A percentile compares a stretch with the other conserved stretches of the same genome.
These are phyloP conservation scores for Eulemur macaco DNA, from an alignment of 2,113 vertebrate genomes.

Conservation along the genomic window DNA sequence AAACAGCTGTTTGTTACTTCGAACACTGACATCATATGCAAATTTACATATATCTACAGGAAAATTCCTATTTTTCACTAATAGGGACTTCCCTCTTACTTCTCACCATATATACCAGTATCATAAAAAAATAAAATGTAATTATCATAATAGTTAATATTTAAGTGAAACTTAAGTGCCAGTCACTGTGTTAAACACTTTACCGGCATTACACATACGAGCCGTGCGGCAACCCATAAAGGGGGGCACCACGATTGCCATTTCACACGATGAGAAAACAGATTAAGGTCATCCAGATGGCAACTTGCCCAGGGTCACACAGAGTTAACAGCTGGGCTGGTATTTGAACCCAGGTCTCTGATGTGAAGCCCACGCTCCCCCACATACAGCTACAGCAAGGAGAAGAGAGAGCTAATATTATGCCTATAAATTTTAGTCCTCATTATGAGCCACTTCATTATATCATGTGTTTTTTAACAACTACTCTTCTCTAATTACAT, in stretches of 20 bases:
- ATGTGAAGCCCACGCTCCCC: background rate
- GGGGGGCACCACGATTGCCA: background rate
- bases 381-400: background rate
- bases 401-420: background rate
- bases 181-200: background rate
- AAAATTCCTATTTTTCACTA: background rate
- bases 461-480: background rate
- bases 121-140: background rate
- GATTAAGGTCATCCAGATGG: background rate
- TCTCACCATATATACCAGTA: background rate
- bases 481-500: background rate
- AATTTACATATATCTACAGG: background rate
- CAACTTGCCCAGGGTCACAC: too few relatives aligned
- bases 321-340: background rate
- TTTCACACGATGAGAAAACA: background rate
- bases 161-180: background rate
- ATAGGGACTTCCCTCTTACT: background rate
- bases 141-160: background rate
- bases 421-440: background rate
- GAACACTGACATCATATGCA: background rate
- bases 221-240: fast-evolving
- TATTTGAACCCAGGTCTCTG: background rate
- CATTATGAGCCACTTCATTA: background rate
- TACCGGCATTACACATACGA: background rate
- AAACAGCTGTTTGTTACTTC: background rate